phyloP scores from a whole-genome alignment of 1,140 invertebrate genomes.

The Eufriesea mexicana region DNA sequence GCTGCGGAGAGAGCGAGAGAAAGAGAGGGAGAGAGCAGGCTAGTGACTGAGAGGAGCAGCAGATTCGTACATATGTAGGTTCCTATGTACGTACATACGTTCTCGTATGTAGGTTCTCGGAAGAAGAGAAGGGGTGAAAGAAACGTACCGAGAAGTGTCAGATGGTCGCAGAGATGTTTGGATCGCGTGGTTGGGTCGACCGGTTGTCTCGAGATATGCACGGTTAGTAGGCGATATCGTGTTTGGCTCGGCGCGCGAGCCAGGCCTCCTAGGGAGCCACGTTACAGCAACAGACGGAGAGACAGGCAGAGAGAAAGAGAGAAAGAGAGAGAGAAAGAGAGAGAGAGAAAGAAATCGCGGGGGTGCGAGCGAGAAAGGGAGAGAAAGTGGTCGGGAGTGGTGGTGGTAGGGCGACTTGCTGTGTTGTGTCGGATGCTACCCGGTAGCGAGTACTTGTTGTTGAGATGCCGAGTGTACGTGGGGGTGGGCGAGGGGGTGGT shows the following conservation, averaged over 20 bases:
- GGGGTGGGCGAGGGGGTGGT: conserved; percentile 59
- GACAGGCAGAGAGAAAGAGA: conserved; percentile 40
- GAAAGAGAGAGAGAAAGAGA: conserved; percentile 38
- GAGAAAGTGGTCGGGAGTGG: conserved; percentile 49
- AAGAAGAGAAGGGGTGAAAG: conserved; percentile 8
- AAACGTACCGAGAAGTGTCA: conserved; percentile 48
- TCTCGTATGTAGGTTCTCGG: background rate
- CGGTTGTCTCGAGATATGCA: conserved; percentile 66
- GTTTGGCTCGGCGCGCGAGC: conserved; percentile 62
- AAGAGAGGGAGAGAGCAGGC: conserved; percentile 1
- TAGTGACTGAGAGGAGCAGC: conserved; percentile 30
- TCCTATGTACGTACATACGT: conserved; percentile 24
- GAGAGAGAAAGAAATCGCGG: background rate
- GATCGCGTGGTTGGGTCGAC: conserved; percentile 16
- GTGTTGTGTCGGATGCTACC: conserved; percentile 81
- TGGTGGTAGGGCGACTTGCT: conserved; percentile 77
- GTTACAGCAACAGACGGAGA: conserved; percentile 46
- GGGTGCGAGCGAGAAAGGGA: conserved; percentile 40
- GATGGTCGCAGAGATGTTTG: conserved; percentile 27
- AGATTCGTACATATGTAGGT: conserved; percentile 23
- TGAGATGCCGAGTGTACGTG: conserved; percentile 76
- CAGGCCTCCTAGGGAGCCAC: conserved; percentile 41
- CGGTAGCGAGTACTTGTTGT: conserved; percentile 81
- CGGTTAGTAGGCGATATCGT: conserved; percentile 66
- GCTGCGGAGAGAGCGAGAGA: conserved; percentile 1